A percentile compares a stretch with the other conserved stretches of the same genome.
These are phyloP conservation scores for Hucho hucho DNA, from an alignment of 2,113 vertebrate species.

Conservation along the genomic window DNA sequence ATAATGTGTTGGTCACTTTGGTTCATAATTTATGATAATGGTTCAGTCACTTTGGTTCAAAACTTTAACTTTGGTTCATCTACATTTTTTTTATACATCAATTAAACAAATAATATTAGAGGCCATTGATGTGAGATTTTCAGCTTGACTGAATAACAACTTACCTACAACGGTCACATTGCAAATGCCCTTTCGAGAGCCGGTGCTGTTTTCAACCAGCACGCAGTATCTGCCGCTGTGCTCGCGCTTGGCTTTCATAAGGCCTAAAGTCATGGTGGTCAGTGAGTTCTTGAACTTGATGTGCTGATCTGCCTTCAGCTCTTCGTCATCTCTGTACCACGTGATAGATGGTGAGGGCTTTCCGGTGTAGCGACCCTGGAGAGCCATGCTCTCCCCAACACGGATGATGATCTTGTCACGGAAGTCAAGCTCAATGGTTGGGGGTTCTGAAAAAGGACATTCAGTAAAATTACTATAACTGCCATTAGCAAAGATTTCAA, in stretches of 20 bases:
- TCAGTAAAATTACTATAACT: not conserved
- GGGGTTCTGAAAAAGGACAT: slow-evolving; percentile 80
- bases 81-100: not conserved
- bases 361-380: slow-evolving; percentile 89
- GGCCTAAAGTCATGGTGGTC: slow-evolving; percentile 82
- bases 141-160: slow-evolving; percentile 37
- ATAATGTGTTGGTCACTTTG: not conserved
- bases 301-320: slow-evolving; percentile 85
- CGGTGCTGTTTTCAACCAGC: slow-evolving; percentile 90
- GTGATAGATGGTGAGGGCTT: slow-evolving; percentile 89
- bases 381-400: slow-evolving; percentile 90
- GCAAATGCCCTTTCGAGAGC: slow-evolving; percentile 90
- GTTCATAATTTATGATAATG: not conserved
- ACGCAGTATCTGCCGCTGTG: slow-evolving; percentile 94
- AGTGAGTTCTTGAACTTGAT: slow-evolving; percentile 85
- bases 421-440: slow-evolving; percentile 93
- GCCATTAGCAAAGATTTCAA: not conserved
- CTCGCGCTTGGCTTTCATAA: slow-evolving; percentile 84
- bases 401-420: slow-evolving; percentile 89
- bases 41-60: too few species aligned
- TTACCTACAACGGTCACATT: slow-evolving; percentile 91
- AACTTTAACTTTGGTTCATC: too few species aligned
- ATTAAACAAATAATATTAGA: not conserved
- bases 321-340: slow-evolving; percentile 88
- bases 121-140: not conserved